Conservation (phyloP, 2,888 invertebrate species). For the Gerris lacustris region DNA sequence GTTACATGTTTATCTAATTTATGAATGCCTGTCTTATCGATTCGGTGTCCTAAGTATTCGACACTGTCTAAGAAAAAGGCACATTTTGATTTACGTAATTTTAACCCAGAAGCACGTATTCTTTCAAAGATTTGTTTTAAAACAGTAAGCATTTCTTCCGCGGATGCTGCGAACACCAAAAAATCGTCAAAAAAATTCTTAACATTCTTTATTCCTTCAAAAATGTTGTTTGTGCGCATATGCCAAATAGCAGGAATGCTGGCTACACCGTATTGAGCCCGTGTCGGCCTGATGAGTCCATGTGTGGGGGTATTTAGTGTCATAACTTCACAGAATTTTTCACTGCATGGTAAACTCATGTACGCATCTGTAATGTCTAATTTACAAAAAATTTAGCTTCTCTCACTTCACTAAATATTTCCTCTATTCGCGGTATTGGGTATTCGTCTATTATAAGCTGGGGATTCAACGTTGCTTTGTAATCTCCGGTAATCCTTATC, state of each 20-base stretch:
- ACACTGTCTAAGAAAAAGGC: constrained; percentile 11
- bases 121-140: constrained; percentile 15
- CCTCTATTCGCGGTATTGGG: constrained; percentile 15
- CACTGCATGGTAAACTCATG: constrained; percentile 17
- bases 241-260: constrained; percentile 28
- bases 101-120: constrained; percentile 11
- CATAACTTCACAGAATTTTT: constrained; percentile 20
- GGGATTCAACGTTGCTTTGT: constrained; percentile 26
- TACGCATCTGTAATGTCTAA: constrained; percentile 14
- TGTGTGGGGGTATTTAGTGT: constrained; percentile 25
- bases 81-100: constrained; percentile 16
- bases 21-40: too few relatives aligned
- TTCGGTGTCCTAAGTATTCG: constrained; percentile 16
- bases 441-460: constrained; percentile 16
- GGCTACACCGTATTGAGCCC: constrained; percentile 20
- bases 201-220: constrained; percentile 10
- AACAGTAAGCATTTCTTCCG: constrained; percentile 8
- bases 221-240: constrained; percentile 12
- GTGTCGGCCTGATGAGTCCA: constrained; percentile 19
- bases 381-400: constrained; percentile 16
- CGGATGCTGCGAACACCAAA: constrained; percentile 15
- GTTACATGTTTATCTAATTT: too few relatives aligned
- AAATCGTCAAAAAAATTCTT: too few relatives aligned
- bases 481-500: constrained; percentile 25
- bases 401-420: constrained; percentile 15